Percentiles rank a stretch among this genome's conserved stretches.
Evolutionary conservation across 64 coral and sea anemone species (phyloP).

Genomic region (Pachyseris speciosa): DNA sequence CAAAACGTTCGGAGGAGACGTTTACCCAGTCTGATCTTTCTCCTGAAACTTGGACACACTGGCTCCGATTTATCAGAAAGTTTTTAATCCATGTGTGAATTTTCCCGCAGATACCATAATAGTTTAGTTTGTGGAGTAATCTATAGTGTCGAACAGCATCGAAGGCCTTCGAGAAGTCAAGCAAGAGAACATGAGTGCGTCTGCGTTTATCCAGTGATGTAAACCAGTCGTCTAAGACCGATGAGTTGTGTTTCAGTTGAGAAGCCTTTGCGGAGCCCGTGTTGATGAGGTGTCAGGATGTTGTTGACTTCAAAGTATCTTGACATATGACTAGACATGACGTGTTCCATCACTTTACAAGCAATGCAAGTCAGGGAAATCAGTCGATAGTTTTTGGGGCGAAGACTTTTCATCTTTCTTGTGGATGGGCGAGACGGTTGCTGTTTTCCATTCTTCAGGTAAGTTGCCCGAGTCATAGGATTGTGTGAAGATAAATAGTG

Average conservation of each 20-base stretch:
- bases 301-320: too few species aligned
- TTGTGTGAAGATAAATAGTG: constrained; percentile 45
- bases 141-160: too few species aligned
- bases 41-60: too few species aligned
- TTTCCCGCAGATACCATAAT: too few species aligned
- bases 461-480: constrained; percentile 46
- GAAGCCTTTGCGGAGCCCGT: constrained; percentile 20
- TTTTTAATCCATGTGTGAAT: too few species aligned
- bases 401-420: constrained; percentile 31
- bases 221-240: not conserved
- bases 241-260: constrained; percentile 56
- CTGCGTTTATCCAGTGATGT: too few species aligned
- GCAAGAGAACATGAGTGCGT: too few species aligned
- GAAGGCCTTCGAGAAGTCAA: too few species aligned
- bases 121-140: too few species aligned
- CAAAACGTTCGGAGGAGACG: too few species aligned
- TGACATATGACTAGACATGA: constrained; percentile 29
- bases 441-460: constrained; percentile 48
- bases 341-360: constrained; percentile 34
- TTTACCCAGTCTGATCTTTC: too few species aligned
- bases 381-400: constrained; percentile 30
- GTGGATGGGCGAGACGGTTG: constrained; percentile 24
- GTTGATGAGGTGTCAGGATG: constrained; percentile 52
- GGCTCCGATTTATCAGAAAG: too few species aligned
- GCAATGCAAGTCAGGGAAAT: constrained; percentile 24